A percentile compares a stretch with the other conserved stretches of the same genome.
Evolutionary conservation across 2,113 vertebrate species (phyloP).

Genomic region (Poecile atricapillus): DNA sequence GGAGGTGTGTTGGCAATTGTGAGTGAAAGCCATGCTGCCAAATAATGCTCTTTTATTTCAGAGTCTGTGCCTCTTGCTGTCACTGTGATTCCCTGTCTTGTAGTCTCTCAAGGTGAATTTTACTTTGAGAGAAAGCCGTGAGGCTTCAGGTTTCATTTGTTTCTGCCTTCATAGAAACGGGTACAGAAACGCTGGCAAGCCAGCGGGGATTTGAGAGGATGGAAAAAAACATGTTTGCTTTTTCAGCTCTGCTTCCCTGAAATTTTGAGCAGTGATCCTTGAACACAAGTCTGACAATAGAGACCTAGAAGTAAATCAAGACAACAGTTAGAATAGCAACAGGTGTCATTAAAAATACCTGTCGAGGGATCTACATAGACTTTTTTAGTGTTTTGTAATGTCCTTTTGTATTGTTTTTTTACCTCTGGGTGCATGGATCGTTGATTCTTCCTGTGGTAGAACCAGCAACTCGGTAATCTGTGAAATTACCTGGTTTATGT

Average conservation of each 20-base stretch:
- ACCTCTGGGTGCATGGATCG: fast-evolving
- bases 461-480: fast-evolving
- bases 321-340: neutral
- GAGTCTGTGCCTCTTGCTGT: neutral
- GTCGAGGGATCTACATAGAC: fast-evolving
- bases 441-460: neutral
- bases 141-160: neutral
- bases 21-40: neutral
- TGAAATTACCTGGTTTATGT: fast-evolving
- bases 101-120: neutral
- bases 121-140: fast-evolving
- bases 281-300: neutral
- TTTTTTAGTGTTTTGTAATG: fast-evolving
- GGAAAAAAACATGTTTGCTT: neutral
- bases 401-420: neutral
- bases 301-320: neutral
- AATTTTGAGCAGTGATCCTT: neutral
- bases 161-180: fast-evolving
- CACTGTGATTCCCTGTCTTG: neutral
- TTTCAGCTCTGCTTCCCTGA: neutral
- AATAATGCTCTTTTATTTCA: neutral
- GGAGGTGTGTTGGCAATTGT: neutral
- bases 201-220: neutral
- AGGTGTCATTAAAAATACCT: neutral
- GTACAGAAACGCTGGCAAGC: neutral